phyloP scores from a whole-genome alignment of 1,140 invertebrate species.

The Cyclina sinensis region DNA sequence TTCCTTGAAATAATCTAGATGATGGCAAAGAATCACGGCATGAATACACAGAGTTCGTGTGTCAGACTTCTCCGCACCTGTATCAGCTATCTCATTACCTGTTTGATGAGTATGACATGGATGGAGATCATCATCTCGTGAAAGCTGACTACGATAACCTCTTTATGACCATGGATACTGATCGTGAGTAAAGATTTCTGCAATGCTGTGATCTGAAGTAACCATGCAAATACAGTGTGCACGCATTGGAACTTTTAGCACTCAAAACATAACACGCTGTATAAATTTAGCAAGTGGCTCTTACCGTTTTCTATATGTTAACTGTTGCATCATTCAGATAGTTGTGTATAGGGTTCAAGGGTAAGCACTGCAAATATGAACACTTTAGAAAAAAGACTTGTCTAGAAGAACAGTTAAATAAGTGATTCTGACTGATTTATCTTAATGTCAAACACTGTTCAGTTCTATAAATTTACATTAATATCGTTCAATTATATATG shows the following conservation, averaged over 20 bases:
- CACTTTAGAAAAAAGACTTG: not conserved
- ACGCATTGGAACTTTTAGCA: too few species aligned
- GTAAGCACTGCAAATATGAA: too few species aligned
- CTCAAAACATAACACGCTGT: too few species aligned
- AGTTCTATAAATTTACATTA: not conserved
- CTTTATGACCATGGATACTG: conserved; percentile 34
- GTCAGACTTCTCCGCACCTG: conserved; percentile 34
- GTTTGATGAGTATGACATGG: conserved; percentile 65
- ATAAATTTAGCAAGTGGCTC: too few species aligned
- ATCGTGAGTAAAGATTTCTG: conserved; percentile 19
- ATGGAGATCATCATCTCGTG: conserved; percentile 60
- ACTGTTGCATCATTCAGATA: too few species aligned
- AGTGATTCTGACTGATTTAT: not conserved
- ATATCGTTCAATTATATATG: not conserved
- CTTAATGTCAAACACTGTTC: not conserved
- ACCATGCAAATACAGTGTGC: too few species aligned
- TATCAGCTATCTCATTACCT: conserved; percentile 61
- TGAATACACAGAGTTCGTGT: conserved; percentile 62
- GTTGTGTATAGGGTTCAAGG: too few species aligned
- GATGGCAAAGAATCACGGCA: conserved; percentile 63
- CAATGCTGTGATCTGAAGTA: too few species aligned
- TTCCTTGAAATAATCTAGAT: too few species aligned
- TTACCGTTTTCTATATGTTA: too few species aligned
- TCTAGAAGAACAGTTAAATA: not conserved
- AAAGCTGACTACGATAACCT: conserved; percentile 58